Base-by-base conservation (phyloP, 2,797 vertebrate genomes). In the Phrynocephalus forsythii region DNA sequence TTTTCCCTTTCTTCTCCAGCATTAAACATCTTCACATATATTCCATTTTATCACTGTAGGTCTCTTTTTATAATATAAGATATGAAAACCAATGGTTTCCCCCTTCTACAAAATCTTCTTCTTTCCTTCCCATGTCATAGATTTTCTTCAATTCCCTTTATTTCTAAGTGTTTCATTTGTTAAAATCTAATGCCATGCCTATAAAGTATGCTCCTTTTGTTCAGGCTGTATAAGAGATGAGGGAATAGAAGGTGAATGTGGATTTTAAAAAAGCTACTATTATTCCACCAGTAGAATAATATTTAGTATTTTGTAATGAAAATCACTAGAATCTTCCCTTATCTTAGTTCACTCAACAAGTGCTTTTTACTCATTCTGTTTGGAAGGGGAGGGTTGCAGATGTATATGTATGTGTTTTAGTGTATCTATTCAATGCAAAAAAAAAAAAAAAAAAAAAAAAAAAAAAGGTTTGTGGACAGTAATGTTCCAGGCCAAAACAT, bases 251-350 rank as follows among this genome's bases (percentile, higher is more conserved):
- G 2, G 10, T 50, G 63, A 30, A 10, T 28, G 28, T 67, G 63
- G 48, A 33, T 44, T 5, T 44, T 44, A 56, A 56, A 33, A 44
- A 69, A 60, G 9, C 20, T 69, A 68, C 69, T 87, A 5, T 52
- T 33, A 68, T 77, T 83, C 48, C 22, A 52, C 38, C 71, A 52
- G 30, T 50, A 67, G 63, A 63, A 56, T 24, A 77, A 83, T 44
- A 75, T 52, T 82, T 68, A 22, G 6, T n/a, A 81, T 73, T 72
- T 80, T 86, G 28, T 77, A 28, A 75, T 38, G 24, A 76, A 77
- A 83, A 33, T 73, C 73, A 68, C 68, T 13, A 82, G n/a, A 68
- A 56, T 38, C 44, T 87, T 77, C 6, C 26, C 24, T 83, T 69
- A 24, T 33, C 13, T 52, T 4, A 28, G 20, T 50, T 66, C 38